Conservation (phyloP, 2,888 invertebrate species). For the Dynastes grantii region DNA sequence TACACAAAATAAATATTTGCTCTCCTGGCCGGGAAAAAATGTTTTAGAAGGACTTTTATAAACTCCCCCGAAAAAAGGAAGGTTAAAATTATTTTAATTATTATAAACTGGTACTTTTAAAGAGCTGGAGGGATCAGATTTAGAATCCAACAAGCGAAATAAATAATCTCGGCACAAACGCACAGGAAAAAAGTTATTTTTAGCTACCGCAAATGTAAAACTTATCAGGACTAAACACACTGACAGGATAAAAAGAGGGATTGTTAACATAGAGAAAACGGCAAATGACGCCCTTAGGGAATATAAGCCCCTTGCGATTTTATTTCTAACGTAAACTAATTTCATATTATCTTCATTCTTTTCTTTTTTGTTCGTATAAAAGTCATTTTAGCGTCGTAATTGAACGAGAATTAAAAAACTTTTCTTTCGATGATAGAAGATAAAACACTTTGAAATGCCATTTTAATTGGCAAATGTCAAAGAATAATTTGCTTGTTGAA, state of each 20-base stretch:
- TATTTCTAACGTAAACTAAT: conserved; percentile 31
- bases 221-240: conserved; percentile 31
- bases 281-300: too few species aligned
- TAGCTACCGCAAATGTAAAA: conserved; percentile 20
- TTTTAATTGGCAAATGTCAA: too few species aligned
- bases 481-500: too few species aligned
- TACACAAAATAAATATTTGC: conserved; percentile 36
- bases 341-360: conserved; percentile 9
- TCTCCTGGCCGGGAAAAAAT: neutral
- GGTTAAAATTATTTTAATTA: neutral
- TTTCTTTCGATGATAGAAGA: neutral
- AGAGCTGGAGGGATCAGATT: too few species aligned
- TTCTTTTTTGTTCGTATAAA: neutral
- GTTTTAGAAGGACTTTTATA: neutral
- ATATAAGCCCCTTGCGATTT: neutral
- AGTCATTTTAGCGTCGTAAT: neutral
- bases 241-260: conserved; percentile 17
- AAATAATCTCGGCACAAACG: conserved; percentile 1
- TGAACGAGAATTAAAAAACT: conserved; percentile 14
- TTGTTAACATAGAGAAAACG: conserved; percentile 13
- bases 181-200: conserved; percentile 6
- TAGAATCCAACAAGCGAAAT: neutral
- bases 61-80: neutral
- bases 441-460: too few species aligned
- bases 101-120: neutral